A percentile compares a stretch with the other conserved stretches of the same genome.
phyloP scores from a whole-genome alignment of 1,140 invertebrate species.

The Palaemon carinicauda region DNA sequence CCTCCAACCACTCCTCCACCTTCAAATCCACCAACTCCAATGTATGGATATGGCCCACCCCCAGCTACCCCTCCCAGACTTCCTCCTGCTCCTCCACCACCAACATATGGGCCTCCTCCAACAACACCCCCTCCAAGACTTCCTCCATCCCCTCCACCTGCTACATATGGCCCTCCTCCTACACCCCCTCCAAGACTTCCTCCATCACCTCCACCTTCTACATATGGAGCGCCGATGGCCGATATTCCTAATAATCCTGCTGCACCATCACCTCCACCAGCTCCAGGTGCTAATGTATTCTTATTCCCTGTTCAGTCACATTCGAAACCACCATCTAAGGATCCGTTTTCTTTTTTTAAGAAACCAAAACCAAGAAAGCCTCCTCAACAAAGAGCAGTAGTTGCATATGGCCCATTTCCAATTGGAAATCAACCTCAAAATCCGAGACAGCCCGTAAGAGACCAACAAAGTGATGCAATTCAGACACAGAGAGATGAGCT shows the following conservation, averaged over 20 bases:
- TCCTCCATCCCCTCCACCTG: neutral
- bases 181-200: neutral
- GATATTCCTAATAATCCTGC: too few species aligned
- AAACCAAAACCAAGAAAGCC: too few species aligned
- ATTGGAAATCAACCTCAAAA: neutral
- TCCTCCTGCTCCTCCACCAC: neutral
- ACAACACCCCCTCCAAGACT: neutral
- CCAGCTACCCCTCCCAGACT: neutral
- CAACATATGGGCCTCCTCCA: slow-evolving; percentile 16
- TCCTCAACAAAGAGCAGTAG: neutral
- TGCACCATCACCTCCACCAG: too few species aligned
- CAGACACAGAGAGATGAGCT: slow-evolving; percentile 19
- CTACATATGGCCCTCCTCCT: neutral
- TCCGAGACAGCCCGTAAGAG: neutral
- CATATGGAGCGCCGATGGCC: too few species aligned
- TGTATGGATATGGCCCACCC: neutral
- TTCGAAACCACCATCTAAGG: too few species aligned
- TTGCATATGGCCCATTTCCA: neutral
- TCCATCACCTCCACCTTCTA: neutral
- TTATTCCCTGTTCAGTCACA: neutral
- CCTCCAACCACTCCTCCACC: neutral
- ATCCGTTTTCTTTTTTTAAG: too few species aligned
- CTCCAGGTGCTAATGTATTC: neutral
- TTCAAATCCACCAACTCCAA: neutral
- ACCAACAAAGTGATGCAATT: neutral